Percentiles rank a stretch among this genome's conserved stretches.
phyloP scores from a whole-genome alignment of 2,888 invertebrate species.

The Nymphalis polychloros region DNA sequence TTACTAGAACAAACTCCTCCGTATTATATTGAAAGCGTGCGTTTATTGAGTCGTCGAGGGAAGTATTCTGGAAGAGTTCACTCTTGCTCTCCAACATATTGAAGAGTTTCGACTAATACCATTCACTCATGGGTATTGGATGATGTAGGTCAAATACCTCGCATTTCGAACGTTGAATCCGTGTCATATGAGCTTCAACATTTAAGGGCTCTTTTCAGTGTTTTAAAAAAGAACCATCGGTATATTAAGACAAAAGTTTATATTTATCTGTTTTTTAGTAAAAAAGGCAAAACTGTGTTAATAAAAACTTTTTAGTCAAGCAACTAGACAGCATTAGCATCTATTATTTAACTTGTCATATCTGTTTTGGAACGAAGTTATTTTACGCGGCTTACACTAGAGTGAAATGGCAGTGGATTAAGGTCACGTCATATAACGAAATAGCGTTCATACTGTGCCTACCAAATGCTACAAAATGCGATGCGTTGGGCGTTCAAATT shows the following conservation, averaged over 20 bases:
- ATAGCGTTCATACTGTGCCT: no score
- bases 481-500: no score
- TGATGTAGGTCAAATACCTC: conserved; percentile 8
- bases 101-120: neutral
- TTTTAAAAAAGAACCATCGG: neutral
- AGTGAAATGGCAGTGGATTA: no score
- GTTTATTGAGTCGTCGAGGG: neutral
- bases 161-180: conserved; percentile 1
- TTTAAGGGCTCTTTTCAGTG: neutral
- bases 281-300: no score
- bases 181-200: neutral
- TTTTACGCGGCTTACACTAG: no score
- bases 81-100: conserved; percentile 2
- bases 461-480: no score
- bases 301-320: no score
- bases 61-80: conserved; percentile 7
- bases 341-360: no score
- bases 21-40: neutral
- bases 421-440: no score
- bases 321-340: no score
- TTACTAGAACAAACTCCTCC: neutral
- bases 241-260: neutral
- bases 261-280: no score
- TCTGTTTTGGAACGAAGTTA: no score
- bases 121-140: conserved; percentile 8